Percentiles rank a stretch among this genome's conserved stretches.
Conservation (phyloP, 2,797 vertebrate species). For the Garrulus glandarius region DNA sequence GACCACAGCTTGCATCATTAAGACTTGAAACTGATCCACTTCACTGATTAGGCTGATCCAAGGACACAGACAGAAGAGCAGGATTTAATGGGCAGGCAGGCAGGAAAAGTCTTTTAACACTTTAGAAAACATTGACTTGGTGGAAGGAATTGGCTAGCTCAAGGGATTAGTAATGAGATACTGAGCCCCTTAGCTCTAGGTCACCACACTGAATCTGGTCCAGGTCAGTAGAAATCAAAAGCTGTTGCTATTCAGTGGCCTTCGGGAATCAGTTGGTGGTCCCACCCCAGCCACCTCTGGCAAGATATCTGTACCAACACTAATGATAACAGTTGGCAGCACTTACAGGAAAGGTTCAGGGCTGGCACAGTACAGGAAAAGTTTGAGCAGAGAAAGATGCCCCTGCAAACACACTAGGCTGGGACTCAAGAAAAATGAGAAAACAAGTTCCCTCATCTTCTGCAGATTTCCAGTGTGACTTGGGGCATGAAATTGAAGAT, state of each 20-base stretch:
- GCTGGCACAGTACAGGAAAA: background rate
- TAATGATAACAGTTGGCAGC: background rate
- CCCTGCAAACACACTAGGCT: background rate
- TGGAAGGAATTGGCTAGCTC: slow-evolving; percentile 67
- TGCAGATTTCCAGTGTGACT: background rate
- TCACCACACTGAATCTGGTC: slow-evolving; percentile 62
- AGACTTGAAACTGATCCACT: slow-evolving; percentile 54
- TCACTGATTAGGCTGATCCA: slow-evolving; percentile 58
- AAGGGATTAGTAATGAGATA: slow-evolving; percentile 70
- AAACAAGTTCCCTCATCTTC: background rate
- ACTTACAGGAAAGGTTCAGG: background rate
- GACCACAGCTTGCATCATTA: slow-evolving; percentile 3
- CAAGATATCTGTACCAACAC: background rate
- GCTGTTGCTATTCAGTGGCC: slow-evolving; percentile 15
- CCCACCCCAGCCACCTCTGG: background rate
- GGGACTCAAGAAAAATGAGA: background rate
- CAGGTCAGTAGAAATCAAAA: slow-evolving; percentile 68
- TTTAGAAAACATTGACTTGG: slow-evolving; percentile 61
- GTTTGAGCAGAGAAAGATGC: background rate
- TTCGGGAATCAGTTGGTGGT: slow-evolving; percentile 50
- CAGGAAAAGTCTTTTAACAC: slow-evolving; percentile 68
- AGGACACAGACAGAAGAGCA: slow-evolving; percentile 41
- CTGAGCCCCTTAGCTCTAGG: slow-evolving; percentile 64
- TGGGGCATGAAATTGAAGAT: background rate
- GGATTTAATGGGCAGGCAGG: slow-evolving; percentile 56